Conservation (phyloP, 37 sponge, comb jelly and placozoan species). For the Mnemiopsis leidyi region DNA sequence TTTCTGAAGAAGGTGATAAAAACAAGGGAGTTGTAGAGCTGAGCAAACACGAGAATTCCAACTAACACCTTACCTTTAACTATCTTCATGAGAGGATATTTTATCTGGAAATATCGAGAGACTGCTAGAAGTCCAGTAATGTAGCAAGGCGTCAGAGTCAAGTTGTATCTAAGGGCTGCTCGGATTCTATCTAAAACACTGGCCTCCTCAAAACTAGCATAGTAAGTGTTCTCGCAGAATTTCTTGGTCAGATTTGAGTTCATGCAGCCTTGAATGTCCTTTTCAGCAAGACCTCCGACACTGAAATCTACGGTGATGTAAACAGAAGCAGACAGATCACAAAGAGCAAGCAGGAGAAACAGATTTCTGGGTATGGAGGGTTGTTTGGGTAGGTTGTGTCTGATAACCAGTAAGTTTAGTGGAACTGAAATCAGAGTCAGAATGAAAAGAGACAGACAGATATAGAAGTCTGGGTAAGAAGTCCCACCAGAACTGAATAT, state of each 20-base stretch:
- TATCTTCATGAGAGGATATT: neutral
- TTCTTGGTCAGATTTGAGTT: neutral
- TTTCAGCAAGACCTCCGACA: neutral
- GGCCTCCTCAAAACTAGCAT: neutral
- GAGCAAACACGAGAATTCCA: neutral
- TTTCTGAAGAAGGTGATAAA: neutral
- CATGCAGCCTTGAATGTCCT: neutral
- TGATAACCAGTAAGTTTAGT: neutral
- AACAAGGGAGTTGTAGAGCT: neutral
- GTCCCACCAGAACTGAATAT: neutral
- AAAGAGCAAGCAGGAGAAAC: neutral
- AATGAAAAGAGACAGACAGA: neutral
- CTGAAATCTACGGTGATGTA: neutral
- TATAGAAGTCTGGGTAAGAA: neutral
- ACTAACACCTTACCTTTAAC: neutral
- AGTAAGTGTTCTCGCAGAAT: neutral
- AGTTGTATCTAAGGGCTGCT: neutral
- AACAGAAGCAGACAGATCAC: neutral
- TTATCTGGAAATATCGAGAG: neutral
- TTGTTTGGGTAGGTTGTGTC: neutral
- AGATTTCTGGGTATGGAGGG: neutral
- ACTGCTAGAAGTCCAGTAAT: neutral
- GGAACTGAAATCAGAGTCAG: neutral
- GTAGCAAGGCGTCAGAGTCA: neutral
- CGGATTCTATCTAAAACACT: neutral